These are phyloP conservation scores for Apodemia duryi DNA, from an alignment of 2,888 invertebrate genomes.

Conservation along the genomic window DNA sequence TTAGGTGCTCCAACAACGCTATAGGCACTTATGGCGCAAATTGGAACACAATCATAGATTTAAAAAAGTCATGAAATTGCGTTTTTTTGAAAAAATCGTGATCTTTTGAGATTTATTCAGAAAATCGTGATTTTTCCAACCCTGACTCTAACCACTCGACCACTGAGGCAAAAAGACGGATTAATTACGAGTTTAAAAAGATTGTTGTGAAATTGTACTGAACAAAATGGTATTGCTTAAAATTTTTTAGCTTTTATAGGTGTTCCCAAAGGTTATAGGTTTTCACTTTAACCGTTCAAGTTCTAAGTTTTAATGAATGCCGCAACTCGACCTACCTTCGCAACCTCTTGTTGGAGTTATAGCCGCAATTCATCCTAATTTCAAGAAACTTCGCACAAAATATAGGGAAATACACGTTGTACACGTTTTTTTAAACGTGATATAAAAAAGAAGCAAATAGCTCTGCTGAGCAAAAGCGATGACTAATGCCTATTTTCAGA, in stretches of 20 bases:
- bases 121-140: too few relatives aligned
- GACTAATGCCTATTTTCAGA: neutral
- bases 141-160: too few relatives aligned
- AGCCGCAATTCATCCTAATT: neutral
- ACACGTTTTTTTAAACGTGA: too few relatives aligned
- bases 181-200: too few relatives aligned
- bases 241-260: neutral
- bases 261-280: neutral
- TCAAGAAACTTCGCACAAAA: neutral
- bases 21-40: too few relatives aligned
- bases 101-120: too few relatives aligned
- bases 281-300: neutral
- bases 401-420: too few relatives aligned
- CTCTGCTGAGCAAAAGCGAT: neutral
- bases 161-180: too few relatives aligned
- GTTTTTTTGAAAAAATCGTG: too few relatives aligned
- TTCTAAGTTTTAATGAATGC: constrained; percentile 2
- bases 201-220: neutral
- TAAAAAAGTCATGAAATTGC: too few relatives aligned
- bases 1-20: too few relatives aligned
- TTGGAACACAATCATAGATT: too few relatives aligned
- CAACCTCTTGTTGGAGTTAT: neutral
- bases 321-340: neutral
- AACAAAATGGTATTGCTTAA: neutral
- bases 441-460: neutral